phyloP scores from a whole-genome alignment of 2,797 vertebrate genomes.

The Diplodus sargus region DNA sequence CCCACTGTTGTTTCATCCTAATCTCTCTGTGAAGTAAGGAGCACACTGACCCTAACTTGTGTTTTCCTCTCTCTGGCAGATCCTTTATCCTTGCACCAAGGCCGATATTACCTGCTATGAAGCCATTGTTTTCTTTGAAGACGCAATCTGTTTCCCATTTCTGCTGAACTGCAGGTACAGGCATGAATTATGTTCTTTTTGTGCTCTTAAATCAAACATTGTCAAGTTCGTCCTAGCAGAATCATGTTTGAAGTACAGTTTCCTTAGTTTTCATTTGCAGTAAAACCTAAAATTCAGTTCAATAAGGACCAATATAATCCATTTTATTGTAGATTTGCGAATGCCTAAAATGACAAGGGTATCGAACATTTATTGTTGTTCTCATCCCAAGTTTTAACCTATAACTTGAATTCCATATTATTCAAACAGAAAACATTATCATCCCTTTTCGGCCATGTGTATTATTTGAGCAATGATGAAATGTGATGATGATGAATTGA shows the following conservation, averaged over 20 bases:
- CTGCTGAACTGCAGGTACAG: slow-evolving; percentile 65
- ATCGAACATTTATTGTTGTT: neutral
- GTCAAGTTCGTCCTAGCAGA: neutral
- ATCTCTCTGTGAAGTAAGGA: neutral
- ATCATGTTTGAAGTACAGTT: neutral
- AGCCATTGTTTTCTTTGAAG: slow-evolving; percentile 53
- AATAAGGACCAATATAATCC: neutral
- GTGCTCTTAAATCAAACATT: neutral
- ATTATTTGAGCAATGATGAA: no score
- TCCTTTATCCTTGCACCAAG: slow-evolving; percentile 37
- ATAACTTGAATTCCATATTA: neutral
- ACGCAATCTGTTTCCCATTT: slow-evolving; percentile 25
- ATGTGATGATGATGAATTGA: no score
- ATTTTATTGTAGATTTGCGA: neutral
- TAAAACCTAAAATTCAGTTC: neutral
- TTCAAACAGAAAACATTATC: neutral
- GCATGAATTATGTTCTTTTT: neutral
- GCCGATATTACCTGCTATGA: slow-evolving; percentile 43
- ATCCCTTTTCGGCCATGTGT: no score
- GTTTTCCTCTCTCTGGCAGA: slow-evolving; percentile 56
- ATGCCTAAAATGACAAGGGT: neutral
- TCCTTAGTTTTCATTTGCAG: neutral
- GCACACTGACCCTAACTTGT: slow-evolving; percentile 17
- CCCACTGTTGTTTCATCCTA: neutral
- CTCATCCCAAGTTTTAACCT: neutral